phyloP scores from a whole-genome alignment of 2,888 invertebrate species.

The Hyppa rectilinea region DNA sequence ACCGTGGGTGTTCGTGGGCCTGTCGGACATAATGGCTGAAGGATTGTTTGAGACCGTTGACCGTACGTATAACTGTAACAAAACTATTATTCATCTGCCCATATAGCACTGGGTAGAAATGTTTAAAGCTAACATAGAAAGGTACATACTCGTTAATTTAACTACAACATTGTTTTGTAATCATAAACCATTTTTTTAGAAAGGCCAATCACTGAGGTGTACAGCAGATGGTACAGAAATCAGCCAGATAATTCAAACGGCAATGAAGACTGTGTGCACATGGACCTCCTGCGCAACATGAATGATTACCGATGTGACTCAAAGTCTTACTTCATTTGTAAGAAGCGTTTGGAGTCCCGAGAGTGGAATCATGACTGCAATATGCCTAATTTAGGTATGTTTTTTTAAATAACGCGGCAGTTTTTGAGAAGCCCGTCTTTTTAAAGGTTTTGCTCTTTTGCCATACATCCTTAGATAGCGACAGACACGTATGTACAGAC shows the following conservation, averaged over 20 bases:
- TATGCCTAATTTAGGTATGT: no score
- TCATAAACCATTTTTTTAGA: background rate
- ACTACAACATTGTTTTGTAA: background rate
- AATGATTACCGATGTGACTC: slow-evolving; percentile 50
- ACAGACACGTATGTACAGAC: no score
- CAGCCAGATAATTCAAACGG: slow-evolving; percentile 43
- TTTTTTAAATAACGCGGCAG: no score
- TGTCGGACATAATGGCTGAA: slow-evolving; percentile 66
- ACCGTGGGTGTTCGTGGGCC: slow-evolving; percentile 71
- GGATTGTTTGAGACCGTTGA: slow-evolving; percentile 27
- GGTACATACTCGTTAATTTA: background rate
- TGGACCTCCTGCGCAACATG: slow-evolving; percentile 65
- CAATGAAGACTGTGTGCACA: slow-evolving; percentile 74
- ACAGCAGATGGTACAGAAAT: slow-evolving; percentile 10
- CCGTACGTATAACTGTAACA: slow-evolving; percentile 28
- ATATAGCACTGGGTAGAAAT: no score
- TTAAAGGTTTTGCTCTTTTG: no score
- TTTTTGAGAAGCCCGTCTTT: no score
- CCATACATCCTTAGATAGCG: no score
- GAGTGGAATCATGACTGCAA: no score
- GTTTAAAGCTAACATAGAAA: background rate
- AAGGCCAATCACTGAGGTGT: slow-evolving; percentile 18
- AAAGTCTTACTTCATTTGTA: background rate
- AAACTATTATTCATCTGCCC: no score
- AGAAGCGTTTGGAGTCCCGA: background rate